These are phyloP conservation scores for Meloe dianella DNA, from an alignment of 2,888 invertebrate genomes.

Conservation along the genomic window DNA sequence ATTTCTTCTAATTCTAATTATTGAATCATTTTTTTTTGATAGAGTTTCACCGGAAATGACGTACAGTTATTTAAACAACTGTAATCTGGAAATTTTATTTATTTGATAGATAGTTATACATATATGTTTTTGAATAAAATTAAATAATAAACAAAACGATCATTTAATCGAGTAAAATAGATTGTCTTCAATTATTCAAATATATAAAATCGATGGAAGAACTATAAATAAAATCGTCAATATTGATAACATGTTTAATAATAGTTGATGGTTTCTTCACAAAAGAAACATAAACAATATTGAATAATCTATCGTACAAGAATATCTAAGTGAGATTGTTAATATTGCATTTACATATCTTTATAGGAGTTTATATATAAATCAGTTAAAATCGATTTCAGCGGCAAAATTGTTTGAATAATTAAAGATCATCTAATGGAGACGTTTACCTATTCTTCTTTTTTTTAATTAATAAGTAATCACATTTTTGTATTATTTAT, in stretches of 20 bases:
- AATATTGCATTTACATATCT: too few species aligned
- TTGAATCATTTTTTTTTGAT: not conserved
- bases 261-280: too few species aligned
- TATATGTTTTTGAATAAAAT: too few species aligned
- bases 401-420: too few species aligned
- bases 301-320: too few species aligned
- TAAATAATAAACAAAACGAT: not conserved
- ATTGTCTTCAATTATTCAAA: constrained; percentile 3
- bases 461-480: too few species aligned
- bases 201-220: not conserved
- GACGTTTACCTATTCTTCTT: too few species aligned
- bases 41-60: not conserved
- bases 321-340: too few species aligned
- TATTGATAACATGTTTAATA: not conserved
- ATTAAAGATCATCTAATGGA: not conserved
- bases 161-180: constrained; percentile 20
- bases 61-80: not conserved
- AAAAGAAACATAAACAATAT: too few species aligned
- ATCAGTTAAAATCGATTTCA: too few species aligned
- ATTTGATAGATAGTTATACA: constrained; percentile 1
- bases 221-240: too few species aligned
- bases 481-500: not conserved
- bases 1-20: not conserved
- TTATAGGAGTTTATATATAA: too few species aligned
- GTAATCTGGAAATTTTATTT: not conserved